Evolutionary conservation across 37 sponge, comb jelly and placozoan species (phyloP).

Genomic region (Cladorhizidae sp.): DNA sequence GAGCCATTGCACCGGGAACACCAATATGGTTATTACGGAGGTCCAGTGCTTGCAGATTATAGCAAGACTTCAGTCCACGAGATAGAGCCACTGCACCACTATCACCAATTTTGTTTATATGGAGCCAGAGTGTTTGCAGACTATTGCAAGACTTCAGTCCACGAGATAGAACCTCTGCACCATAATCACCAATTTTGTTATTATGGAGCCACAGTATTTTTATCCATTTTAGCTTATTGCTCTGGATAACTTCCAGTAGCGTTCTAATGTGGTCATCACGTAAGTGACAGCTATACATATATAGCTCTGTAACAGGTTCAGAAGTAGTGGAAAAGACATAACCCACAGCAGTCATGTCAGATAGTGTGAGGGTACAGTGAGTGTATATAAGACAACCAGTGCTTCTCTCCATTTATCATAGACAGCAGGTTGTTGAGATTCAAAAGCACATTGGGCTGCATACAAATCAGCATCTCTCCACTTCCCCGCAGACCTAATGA

Average conservation of each 20-base stretch:
- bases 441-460: neutral
- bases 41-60: neutral
- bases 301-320: no score
- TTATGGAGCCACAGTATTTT: neutral
- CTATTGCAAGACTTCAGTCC: neutral
- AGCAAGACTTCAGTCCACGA: neutral
- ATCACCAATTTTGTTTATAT: neutral
- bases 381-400: no score
- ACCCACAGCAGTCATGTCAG: neutral
- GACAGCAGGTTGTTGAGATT: neutral
- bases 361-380: neutral
- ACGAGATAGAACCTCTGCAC: neutral
- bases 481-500: no score
- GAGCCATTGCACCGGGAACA: neutral
- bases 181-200: neutral
- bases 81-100: neutral
- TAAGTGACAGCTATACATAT: no score
- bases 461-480: neutral
- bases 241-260: no score
- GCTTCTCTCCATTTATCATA: neutral
- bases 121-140: neutral
- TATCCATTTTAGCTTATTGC: neutral
- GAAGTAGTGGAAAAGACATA: no score
- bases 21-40: neutral
- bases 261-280: no score